Evolutionary conservation across 2,888 invertebrate species (phyloP).

Genomic region (Cataglyphis albicans): DNA sequence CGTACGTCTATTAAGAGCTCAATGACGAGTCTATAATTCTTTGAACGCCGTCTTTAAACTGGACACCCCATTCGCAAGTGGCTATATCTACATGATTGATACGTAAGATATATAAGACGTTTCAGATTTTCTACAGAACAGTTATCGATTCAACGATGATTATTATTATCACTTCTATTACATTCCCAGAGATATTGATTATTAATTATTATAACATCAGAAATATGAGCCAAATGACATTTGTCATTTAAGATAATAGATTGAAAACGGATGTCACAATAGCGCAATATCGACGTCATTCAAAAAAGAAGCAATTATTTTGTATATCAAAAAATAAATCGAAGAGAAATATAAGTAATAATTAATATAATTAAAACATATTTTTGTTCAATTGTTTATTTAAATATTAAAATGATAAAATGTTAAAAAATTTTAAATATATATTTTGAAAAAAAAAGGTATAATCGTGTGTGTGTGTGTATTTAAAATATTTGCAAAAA

Average conservation of each 20-base stretch:
- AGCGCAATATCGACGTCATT: neutral
- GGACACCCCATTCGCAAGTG: neutral
- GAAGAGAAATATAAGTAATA: neutral
- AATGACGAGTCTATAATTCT: constrained; percentile 4
- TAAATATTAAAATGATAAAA: neutral
- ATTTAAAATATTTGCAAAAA: neutral
- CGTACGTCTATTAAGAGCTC: constrained; percentile 4
- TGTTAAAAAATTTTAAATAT: neutral
- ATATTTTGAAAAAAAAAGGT: neutral
- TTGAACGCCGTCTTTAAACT: neutral
- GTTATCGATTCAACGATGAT: neutral
- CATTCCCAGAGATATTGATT: neutral
- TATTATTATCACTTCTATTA: constrained; percentile 10
- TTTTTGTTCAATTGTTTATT: neutral
- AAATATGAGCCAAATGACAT: neutral
- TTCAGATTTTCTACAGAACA: neutral
- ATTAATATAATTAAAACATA: neutral
- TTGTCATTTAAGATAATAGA: neutral
- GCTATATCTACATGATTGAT: neutral
- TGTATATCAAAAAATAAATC: neutral
- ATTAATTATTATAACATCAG: neutral
- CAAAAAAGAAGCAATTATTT: neutral
- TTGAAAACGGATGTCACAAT: neutral
- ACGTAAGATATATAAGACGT: neutral
- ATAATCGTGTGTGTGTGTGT: neutral